These are phyloP conservation scores for Acleris laterana DNA, from an alignment of 2,888 invertebrate genomes.

Conservation along the genomic window DNA sequence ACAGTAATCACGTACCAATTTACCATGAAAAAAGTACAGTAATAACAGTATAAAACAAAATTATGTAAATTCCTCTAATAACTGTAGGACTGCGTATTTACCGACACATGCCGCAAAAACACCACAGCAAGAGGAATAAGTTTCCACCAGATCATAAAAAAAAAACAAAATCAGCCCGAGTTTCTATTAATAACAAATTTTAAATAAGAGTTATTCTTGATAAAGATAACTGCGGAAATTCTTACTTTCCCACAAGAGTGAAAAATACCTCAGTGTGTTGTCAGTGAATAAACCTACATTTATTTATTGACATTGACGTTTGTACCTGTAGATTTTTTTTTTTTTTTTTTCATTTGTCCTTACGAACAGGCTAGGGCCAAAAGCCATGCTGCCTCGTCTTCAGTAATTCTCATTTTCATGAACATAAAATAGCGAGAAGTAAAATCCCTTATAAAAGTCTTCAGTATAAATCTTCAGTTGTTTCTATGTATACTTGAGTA, in stretches of 20 bases:
- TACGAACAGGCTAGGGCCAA: no score
- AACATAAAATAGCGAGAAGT: no score
- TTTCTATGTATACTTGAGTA: no score
- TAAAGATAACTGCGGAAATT: conserved; percentile 6
- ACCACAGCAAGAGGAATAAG: conserved; percentile 21
- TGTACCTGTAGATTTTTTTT: not conserved
- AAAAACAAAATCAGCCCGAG: not conserved
- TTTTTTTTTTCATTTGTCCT: no score
- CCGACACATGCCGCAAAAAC: conserved; percentile 26
- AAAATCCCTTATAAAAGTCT: no score
- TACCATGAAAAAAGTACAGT: conserved; percentile 28
- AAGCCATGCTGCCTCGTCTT: no score
- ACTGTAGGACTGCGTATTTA: conserved; percentile 29
- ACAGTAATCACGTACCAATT: conserved; percentile 28
- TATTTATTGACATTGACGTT: conserved; percentile 26
- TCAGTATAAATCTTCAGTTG: no score
- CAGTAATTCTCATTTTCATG: no score
- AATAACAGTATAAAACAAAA: conserved; percentile 31
- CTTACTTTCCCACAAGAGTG: conserved; percentile 2
- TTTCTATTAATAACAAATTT: not conserved
- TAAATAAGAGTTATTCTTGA: not conserved
- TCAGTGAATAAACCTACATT: not conserved
- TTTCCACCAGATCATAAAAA: conserved; percentile 31
- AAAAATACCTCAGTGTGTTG: not conserved
- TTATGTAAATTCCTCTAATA: conserved; percentile 32